Evolutionary conservation across 1,140 invertebrate species (phyloP).

Genomic region (Drosophila eugracilis): DNA sequence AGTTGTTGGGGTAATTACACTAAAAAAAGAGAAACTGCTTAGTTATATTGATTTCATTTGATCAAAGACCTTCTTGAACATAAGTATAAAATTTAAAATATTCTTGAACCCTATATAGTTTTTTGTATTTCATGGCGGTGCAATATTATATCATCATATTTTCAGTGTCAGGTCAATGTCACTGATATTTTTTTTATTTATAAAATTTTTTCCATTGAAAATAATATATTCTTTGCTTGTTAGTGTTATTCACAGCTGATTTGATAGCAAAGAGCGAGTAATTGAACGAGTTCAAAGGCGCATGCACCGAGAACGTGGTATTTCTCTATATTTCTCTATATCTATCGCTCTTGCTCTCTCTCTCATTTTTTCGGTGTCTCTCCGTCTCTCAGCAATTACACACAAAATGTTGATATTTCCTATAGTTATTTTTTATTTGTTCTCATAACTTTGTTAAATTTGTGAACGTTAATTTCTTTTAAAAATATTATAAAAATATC

Average conservation of each 20-base stretch:
- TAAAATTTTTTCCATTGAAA: constrained; percentile 8
- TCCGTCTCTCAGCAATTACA: constrained; percentile 39
- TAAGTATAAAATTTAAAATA: too few relatives aligned
- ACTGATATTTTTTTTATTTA: neutral
- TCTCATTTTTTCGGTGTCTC: neutral
- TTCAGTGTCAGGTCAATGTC: constrained; percentile 21
- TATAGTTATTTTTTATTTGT: neutral
- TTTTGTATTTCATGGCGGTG: too few relatives aligned
- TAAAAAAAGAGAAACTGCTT: too few relatives aligned
- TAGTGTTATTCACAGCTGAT: constrained; percentile 59
- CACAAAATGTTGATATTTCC: constrained; percentile 32
- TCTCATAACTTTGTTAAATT: too few relatives aligned
- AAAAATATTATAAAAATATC: neutral
- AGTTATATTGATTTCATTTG: too few relatives aligned
- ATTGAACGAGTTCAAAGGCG: constrained; percentile 4
- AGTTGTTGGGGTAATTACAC: too few relatives aligned
- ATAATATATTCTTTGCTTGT: neutral
- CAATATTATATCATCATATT: constrained; percentile 3
- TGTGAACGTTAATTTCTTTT: too few relatives aligned
- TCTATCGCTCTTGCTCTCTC: constrained; percentile 1
- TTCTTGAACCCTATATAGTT: neutral
- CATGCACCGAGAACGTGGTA: constrained; percentile 27
- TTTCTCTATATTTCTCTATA: constrained; percentile 10
- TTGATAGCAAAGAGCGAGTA: constrained; percentile 5
- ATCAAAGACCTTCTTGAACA: too few relatives aligned